These are phyloP conservation scores for Aphelenchoides avenae DNA, from an alignment of 1,140 invertebrate genomes.

Conservation along the genomic window DNA sequence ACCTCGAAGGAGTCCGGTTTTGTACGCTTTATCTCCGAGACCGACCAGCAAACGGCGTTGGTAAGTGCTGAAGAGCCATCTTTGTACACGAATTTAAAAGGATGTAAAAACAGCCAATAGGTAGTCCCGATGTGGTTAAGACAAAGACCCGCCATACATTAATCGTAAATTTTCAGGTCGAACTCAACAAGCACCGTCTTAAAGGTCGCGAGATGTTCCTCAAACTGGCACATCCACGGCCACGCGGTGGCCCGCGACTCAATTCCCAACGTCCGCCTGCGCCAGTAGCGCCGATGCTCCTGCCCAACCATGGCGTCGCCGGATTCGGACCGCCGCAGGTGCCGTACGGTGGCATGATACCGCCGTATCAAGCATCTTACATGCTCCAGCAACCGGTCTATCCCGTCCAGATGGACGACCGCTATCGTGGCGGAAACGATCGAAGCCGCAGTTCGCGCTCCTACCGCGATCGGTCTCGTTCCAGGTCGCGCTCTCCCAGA, in stretches of 20 bases:
- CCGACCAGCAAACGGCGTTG: conserved; percentile 53
- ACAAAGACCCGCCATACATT: conserved; percentile 10
- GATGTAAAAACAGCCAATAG: no score
- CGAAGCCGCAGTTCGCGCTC: conserved; percentile 2
- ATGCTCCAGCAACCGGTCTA: conserved; percentile 1
- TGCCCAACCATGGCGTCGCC: conserved; percentile 25
- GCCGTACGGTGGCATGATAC: conserved; percentile 2
- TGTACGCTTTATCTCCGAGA: conserved; percentile 50
- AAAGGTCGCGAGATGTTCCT: conserved; percentile 43
- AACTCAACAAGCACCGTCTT: conserved; percentile 46
- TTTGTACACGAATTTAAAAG: conserved; percentile 8
- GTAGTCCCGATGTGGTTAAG: no score
- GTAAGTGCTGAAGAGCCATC: no score
- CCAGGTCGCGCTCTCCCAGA: conserved; percentile 10
- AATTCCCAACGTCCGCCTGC: conserved; percentile 5
- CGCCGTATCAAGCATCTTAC: conserved; percentile 6
- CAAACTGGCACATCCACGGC: conserved; percentile 48
- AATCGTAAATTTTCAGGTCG: conserved; percentile 29
- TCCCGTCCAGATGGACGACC: background rate
- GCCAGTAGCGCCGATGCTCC: conserved; percentile 5
- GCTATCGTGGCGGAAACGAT: conserved; percentile 12
- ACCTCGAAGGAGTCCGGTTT: conserved; percentile 46
- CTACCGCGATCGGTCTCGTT: conserved; percentile 14
- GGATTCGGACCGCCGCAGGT: conserved; percentile 16
- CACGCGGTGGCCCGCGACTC: conserved; percentile 22